phyloP scores from a whole-genome alignment of 2,113 vertebrate genomes.

The Chloebia gouldiae region DNA sequence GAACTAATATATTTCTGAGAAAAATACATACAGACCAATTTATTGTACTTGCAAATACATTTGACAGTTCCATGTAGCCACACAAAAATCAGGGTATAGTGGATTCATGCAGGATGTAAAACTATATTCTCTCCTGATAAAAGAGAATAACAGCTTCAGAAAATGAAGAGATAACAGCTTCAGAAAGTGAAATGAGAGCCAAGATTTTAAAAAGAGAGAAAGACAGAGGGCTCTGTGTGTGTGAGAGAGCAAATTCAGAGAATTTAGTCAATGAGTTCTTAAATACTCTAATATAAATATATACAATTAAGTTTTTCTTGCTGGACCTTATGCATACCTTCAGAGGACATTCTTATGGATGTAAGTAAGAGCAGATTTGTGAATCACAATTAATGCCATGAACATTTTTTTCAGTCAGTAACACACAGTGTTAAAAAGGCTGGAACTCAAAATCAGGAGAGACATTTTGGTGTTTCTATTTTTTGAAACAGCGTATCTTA shows the following conservation, averaged over 20 bases:
- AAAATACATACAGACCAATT: neutral
- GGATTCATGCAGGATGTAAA: neutral
- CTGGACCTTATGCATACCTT: neutral
- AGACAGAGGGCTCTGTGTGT: neutral
- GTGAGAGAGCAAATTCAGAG: neutral
- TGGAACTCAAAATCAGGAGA: neutral
- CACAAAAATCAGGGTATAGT: neutral
- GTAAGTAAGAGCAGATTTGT: neutral
- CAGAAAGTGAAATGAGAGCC: neutral
- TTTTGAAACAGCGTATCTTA: neutral
- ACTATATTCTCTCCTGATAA: neutral
- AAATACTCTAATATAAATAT: neutral
- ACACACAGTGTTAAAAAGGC: neutral
- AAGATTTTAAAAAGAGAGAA: neutral
- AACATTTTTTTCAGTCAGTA: neutral
- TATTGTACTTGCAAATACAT: neutral
- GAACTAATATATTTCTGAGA: neutral
- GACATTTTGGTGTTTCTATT: neutral
- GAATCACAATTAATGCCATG: neutral
- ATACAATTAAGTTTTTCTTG: neutral
- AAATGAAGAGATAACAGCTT: neutral
- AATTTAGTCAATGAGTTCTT: neutral
- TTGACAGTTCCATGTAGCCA: neutral
- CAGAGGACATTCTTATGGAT: neutral
- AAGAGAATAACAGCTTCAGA: neutral